Evolutionary conservation across 1,140 invertebrate species (phyloP), one percentile per base, ranked within the genome.

Genomic region (Druon quercuslanigerum): DNA sequence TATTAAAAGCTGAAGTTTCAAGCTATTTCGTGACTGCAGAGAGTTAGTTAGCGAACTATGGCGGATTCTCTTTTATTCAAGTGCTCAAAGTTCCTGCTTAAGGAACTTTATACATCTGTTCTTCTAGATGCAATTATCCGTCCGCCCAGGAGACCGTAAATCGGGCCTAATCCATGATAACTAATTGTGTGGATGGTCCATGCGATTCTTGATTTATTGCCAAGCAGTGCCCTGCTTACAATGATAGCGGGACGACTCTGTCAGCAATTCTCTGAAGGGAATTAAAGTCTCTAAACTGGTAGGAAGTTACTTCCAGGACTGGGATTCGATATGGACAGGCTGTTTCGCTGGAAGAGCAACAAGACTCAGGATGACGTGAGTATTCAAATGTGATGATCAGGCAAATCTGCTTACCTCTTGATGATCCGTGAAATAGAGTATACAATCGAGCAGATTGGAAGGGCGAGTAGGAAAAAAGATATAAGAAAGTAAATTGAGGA

Each of bases 271-370:
- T 46, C n/a, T 5, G 25, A 40, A 40, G 33, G 14, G 13, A 66
- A 66, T 66, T 8, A 54, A 17, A 14, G 16, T n/a, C 17, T 19
- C 6, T 17, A 46, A 66, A 66, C 33, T 16, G 20, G 3, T 5
- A 40, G 20, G 3, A 66, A 66, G 40, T 66, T 66, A 14, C 9
- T 25, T 40, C 9, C 13, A 66, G 33, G 25, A 16, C 16, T 14
- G 7, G 2, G n/a, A 66, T 57, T 17, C 72, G 3, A 82, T 82
- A 90, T 90, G 89, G 89, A 89, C 73, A 84, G 87, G 77, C 82
- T 90, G 73, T 90, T 90, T 76, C 84, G 89, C 17, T 90, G 89
- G 89, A 90, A 89, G 74, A 88, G 88, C 79, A 86, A 90, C 79
- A 90, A 88, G 84, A 79, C 84, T 60, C 83, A 86, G 56, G 87